Evolutionary conservation across 2,888 invertebrate species (phyloP).

Genomic region (Cataglyphis livida): DNA sequence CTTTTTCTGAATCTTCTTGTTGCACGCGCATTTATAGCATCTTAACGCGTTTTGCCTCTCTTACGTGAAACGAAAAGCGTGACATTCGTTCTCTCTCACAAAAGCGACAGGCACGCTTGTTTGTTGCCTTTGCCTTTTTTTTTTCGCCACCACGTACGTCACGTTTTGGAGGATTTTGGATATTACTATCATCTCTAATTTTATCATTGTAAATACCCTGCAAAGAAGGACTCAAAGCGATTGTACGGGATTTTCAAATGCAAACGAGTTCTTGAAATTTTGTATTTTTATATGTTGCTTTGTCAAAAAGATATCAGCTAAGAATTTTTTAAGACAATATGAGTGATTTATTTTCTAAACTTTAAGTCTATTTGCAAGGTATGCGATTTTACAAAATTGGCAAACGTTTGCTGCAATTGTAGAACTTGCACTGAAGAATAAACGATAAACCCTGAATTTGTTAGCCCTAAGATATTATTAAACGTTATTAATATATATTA

Average conservation of each 20-base stretch:
- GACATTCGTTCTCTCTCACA: constrained; percentile 59
- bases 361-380: constrained; percentile 26
- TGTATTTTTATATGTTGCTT: background rate
- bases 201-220: constrained; percentile 20
- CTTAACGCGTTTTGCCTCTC: constrained; percentile 32
- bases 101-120: constrained; percentile 41
- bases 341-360: background rate
- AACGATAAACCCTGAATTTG: background rate
- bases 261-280: background rate
- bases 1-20: constrained; percentile 14
- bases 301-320: background rate
- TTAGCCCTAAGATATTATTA: constrained; percentile 14
- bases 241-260: background rate
- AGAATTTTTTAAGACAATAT: background rate
- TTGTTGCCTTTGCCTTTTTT: constrained; percentile 13
- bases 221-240: constrained; percentile 13
- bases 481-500: constrained; percentile 2
- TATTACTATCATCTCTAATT: constrained; percentile 4
- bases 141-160: constrained; percentile 18
- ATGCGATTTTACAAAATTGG: constrained; percentile 22
- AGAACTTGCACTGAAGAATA: constrained; percentile 31
- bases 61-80: constrained; percentile 49
- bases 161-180: background rate
- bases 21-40: constrained; percentile 24
- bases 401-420: background rate